Conservation (phyloP, 2,888 invertebrate genomes). For the Macropis europaea region DNA sequence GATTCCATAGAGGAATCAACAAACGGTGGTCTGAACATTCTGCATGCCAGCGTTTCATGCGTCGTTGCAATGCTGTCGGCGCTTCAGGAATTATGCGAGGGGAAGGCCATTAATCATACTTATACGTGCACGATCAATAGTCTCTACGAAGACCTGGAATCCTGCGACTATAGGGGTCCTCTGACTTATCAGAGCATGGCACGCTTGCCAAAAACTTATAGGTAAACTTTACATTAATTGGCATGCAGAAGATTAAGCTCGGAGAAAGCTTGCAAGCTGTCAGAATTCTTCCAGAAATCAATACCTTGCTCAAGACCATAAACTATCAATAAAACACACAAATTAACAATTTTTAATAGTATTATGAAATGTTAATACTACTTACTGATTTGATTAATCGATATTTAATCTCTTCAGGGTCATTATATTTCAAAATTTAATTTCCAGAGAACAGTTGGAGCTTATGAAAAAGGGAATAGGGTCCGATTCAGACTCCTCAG, state of each 20-base stretch:
- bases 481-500: conserved; percentile 77
- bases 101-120: conserved; percentile 86
- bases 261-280: too few species aligned
- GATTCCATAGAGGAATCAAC: conserved; percentile 96
- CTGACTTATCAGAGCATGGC: conserved; percentile 92
- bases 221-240: conserved; percentile 77
- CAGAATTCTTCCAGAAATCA: too few species aligned
- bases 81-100: conserved; percentile 89
- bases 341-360: too few species aligned
- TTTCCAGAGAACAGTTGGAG: conserved; percentile 75
- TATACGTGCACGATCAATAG: conserved; percentile 76
- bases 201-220: conserved; percentile 90
- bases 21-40: conserved; percentile 87
- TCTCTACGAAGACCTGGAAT: conserved; percentile 75
- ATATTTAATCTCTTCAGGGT: too few species aligned
- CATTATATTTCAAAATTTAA: neutral
- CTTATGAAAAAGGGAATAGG: conserved; percentile 76
- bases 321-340: too few species aligned
- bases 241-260: too few species aligned
- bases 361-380: too few species aligned
- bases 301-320: too few species aligned
- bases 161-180: conserved; percentile 89
- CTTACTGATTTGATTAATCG: too few species aligned
- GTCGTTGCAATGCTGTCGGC: conserved; percentile 91
- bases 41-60: conserved; percentile 91